These are phyloP conservation scores for Steatornis caripensis DNA, from an alignment of 2,113 vertebrate species.

Conservation along the genomic window DNA sequence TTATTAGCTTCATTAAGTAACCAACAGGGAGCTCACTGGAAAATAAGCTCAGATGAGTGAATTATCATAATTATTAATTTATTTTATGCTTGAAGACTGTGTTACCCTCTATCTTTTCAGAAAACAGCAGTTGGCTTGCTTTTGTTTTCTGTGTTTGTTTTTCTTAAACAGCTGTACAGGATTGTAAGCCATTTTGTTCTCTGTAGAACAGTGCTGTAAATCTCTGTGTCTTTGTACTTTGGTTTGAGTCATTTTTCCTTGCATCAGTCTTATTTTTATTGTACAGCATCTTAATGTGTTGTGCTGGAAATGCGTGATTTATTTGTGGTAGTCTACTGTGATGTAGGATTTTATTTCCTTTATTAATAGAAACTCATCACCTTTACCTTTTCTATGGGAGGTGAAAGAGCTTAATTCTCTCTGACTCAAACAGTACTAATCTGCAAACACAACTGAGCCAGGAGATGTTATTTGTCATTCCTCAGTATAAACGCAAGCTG, in stretches of 20 bases:
- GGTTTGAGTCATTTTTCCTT: background rate
- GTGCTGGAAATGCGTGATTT: background rate
- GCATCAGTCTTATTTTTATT: background rate
- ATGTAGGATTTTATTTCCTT: conserved; percentile 24
- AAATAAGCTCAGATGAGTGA: conserved; percentile 32
- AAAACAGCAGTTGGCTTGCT: background rate
- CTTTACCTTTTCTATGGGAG: conserved; percentile 33
- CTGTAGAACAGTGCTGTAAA: background rate
- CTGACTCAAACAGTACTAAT: conserved; percentile 1
- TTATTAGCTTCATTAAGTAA: conserved; percentile 55
- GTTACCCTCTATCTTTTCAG: background rate
- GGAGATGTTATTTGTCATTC: conserved; percentile 7
- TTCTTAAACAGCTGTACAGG: background rate
- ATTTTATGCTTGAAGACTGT: background rate
- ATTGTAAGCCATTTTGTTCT: background rate
- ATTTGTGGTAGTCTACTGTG: background rate
- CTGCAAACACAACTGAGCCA: background rate
- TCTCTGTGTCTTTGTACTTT: background rate
- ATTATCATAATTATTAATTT: conserved; percentile 30
- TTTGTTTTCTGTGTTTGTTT: background rate
- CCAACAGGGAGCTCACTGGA: conserved; percentile 16
- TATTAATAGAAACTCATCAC: conserved; percentile 33
- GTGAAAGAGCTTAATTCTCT: conserved; percentile 39
- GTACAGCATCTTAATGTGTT: background rate
- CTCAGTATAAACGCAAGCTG: background rate